Evolutionary conservation across 2,113 vertebrate species (phyloP).

Genomic region (Peromyscus maniculatus): DNA sequence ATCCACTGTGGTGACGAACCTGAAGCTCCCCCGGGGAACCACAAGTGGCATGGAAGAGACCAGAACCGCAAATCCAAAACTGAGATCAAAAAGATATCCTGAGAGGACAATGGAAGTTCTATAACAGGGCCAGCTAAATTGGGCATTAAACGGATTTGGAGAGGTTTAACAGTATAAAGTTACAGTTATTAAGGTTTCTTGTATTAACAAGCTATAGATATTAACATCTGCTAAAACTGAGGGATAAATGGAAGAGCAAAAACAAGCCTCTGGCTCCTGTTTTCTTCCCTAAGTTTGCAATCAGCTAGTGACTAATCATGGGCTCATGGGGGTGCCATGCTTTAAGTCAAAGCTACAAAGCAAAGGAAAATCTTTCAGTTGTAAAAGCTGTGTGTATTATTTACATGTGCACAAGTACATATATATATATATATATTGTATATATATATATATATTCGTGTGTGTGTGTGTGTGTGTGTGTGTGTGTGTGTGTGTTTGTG

Average conservation of each 20-base stretch:
- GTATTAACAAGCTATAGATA: background rate
- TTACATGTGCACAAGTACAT: background rate
- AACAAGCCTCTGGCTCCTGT: conserved; percentile 52
- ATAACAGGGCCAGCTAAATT: background rate
- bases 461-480: background rate
- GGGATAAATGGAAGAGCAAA: conserved; percentile 2
- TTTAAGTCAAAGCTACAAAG: conserved; percentile 62
- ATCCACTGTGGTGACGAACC: conserved; percentile 68
- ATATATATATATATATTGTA: too few species aligned
- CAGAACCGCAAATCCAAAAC: background rate
- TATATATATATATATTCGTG: background rate
- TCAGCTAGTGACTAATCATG: conserved; percentile 40
- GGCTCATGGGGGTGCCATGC: background rate
- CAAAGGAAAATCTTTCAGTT: conserved; percentile 63
- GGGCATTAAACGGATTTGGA: background rate
- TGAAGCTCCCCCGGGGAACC: conserved; percentile 12
- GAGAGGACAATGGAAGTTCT: background rate
- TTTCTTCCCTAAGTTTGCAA: conserved; percentile 64
- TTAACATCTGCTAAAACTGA: background rate
- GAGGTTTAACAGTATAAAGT: background rate
- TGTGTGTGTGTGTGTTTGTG: too few species aligned
- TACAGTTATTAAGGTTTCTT: background rate
- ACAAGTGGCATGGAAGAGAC: background rate
- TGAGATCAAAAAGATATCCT: background rate
- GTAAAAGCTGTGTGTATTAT: conserved; percentile 58